phyloP scores from a whole-genome alignment of 2,113 vertebrate species.

The Origma solitaria region DNA sequence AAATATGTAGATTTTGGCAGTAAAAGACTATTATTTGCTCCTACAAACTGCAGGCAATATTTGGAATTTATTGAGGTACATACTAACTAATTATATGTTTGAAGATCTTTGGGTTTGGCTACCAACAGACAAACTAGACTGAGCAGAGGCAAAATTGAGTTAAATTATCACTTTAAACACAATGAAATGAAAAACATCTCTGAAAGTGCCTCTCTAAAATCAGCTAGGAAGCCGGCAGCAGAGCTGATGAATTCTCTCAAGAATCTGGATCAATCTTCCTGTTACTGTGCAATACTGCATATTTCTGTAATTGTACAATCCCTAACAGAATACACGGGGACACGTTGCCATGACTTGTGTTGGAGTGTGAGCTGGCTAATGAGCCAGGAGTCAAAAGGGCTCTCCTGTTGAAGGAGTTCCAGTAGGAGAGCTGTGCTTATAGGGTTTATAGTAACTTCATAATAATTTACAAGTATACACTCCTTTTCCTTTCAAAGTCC shows the following conservation, averaged over 20 bases:
- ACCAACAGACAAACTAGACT: not conserved
- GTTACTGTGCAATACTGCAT: not conserved
- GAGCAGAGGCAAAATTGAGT: not conserved
- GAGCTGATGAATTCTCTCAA: not conserved
- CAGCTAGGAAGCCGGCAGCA: not conserved
- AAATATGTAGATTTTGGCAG: not conserved
- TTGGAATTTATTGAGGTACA: not conserved
- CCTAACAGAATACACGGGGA: not conserved
- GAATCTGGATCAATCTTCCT: not conserved
- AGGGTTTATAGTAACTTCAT: not conserved
- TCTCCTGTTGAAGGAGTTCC: not conserved
- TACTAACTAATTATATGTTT: not conserved
- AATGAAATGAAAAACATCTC: not conserved
- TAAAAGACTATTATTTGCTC: not conserved
- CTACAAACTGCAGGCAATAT: not conserved
- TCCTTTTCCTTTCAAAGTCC: not conserved
- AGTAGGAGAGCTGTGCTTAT: not conserved
- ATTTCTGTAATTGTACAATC: not conserved
- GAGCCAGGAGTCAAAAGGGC: not conserved
- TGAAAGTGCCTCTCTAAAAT: not conserved
- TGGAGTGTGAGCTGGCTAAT: not conserved
- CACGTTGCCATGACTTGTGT: not conserved
- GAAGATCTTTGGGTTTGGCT: not conserved
- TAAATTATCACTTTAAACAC: not conserved
- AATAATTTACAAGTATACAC: not conserved